Evolutionary conservation across 2,888 invertebrate species (phyloP).

Genomic region (Pristionchus fissidentatus): DNA sequence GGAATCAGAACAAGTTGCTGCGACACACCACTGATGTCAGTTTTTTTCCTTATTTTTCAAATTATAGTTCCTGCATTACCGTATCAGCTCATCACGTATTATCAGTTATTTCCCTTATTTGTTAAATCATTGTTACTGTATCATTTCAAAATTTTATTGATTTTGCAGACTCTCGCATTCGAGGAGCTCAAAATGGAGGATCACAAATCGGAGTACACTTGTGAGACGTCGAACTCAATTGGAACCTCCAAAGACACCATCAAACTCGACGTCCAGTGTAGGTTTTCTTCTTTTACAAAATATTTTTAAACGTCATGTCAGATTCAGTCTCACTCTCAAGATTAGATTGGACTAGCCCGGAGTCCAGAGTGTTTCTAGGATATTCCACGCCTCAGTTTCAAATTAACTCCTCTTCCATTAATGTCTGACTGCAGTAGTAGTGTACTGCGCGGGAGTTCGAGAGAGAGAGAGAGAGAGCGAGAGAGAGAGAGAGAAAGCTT

Average conservation of each 20-base stretch:
- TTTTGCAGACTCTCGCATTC: conserved; percentile 66
- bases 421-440: conserved; percentile 13
- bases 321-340: neutral
- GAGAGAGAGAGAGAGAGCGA: neutral
- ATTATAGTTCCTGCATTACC: neutral
- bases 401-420: too few species aligned
- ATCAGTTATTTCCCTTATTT: too few species aligned
- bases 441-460: neutral
- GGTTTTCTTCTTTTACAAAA: conserved; percentile 49
- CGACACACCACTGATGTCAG: conserved; percentile 63
- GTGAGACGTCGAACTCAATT: conserved; percentile 68
- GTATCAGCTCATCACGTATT: too few species aligned
- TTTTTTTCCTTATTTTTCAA: neutral
- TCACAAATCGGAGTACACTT: conserved; percentile 64
- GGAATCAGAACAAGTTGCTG: conserved; percentile 59
- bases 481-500: neutral
- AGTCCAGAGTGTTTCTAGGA: neutral
- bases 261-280: conserved; percentile 68
- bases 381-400: neutral
- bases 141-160: neutral
- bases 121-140: neutral
- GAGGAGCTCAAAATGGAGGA: conserved; percentile 70
- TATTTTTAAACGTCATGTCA: neutral
- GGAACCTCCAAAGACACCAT: conserved; percentile 62
- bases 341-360: neutral